Evolutionary conservation across 2,888 invertebrate genomes (phyloP).

Genomic region (Calameuta pallipes): DNA sequence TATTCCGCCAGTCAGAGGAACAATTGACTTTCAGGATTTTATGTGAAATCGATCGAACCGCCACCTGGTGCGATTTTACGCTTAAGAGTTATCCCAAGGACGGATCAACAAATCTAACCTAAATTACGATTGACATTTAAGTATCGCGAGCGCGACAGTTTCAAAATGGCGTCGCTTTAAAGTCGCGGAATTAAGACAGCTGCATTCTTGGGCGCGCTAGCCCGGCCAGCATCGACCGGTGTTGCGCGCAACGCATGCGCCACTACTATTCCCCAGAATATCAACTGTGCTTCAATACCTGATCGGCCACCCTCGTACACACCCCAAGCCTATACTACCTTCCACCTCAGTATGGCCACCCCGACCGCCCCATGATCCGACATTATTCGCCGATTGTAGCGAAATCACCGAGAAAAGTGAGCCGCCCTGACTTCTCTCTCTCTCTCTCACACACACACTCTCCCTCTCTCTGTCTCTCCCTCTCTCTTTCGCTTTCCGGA

Average conservation of each 20-base stretch:
- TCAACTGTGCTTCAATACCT: conserved; percentile 55
- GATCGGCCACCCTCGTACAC: conserved; percentile 41
- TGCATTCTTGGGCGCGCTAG: conserved; percentile 51
- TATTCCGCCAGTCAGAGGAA: not conserved
- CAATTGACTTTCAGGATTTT: conserved; percentile 1
- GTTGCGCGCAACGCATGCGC: conserved; percentile 50
- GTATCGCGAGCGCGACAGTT: conserved; percentile 8
- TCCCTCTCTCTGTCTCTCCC: not conserved
- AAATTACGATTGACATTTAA: not conserved
- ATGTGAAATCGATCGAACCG: not conserved
- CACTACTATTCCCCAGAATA: conserved; percentile 52
- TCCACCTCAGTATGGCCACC: conserved; percentile 27
- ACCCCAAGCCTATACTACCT: conserved; percentile 26
- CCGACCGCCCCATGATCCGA: conserved; percentile 32
- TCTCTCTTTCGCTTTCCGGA: conserved; percentile 6
- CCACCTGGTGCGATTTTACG: not conserved
- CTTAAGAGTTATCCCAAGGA: not conserved
- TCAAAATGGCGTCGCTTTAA: conserved; percentile 54
- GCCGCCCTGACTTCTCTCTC: conserved; percentile 14
- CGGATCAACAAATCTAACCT: not conserved
- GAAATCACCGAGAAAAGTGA: conserved; percentile 33
- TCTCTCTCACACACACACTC: not conserved
- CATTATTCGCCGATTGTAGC: conserved; percentile 41
- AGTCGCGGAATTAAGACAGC: conserved; percentile 46
- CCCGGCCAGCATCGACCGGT: conserved; percentile 65